Conservation (phyloP, 2,797 vertebrate species). For the Hybognathus amarus region DNA sequence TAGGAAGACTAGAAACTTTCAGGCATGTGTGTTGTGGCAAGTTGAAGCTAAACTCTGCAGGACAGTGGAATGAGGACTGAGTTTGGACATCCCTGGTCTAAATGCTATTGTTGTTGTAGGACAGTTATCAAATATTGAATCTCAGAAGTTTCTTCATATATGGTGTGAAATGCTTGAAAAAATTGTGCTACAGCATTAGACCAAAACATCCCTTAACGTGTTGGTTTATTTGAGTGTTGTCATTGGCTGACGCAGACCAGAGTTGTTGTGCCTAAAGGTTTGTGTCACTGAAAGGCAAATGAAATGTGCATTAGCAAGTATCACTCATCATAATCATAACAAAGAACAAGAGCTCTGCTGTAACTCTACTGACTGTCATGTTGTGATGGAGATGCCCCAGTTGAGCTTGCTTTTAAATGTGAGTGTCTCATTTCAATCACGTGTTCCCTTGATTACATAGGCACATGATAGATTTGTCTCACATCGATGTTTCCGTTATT, state of each 20-base stretch:
- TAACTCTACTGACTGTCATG: background rate
- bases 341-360: background rate
- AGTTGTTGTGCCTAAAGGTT: background rate
- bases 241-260: background rate
- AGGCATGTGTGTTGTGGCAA: background rate
- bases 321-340: constrained; percentile 1
- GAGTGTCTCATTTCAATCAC: constrained; percentile 27
- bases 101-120: background rate
- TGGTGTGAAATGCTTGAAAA: background rate
- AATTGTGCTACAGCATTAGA: background rate
- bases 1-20: background rate
- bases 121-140: background rate
- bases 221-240: background rate
- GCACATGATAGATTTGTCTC: constrained; percentile 99
- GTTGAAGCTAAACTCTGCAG: background rate
- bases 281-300: background rate
- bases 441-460: constrained; percentile 76
- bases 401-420: constrained; percentile 10
- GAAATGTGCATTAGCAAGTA: background rate
- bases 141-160: background rate
- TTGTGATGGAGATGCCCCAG: constrained; percentile 12
- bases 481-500: constrained; percentile 96
- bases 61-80: background rate
- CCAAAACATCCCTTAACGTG: background rate
- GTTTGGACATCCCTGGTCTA: background rate